These are phyloP conservation scores for Bombus pascuorum DNA, from an alignment of 1,140 invertebrate species.

Conservation along the genomic window DNA sequence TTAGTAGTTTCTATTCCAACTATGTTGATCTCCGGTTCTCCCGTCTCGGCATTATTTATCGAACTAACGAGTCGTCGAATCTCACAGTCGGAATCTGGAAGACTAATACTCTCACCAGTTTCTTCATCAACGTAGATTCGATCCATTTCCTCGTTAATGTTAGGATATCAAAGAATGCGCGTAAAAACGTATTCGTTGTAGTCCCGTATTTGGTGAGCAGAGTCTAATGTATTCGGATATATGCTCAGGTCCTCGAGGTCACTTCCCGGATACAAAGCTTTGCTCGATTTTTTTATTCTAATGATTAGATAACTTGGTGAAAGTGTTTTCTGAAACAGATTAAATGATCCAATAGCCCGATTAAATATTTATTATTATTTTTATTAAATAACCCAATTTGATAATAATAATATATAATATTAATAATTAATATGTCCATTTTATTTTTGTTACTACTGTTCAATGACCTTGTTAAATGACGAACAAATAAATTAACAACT, in stretches of 20 bases:
- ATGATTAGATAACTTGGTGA: constrained; percentile 20
- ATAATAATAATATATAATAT: no score
- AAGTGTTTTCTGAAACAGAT: constrained; percentile 21
- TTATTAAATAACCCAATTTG: neutral
- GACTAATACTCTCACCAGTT: constrained; percentile 73
- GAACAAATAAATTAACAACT: no score
- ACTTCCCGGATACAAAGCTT: constrained; percentile 71
- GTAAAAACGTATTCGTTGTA: neutral
- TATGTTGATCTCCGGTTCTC: constrained; percentile 73
- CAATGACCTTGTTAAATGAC: no score
- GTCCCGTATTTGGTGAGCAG: constrained; percentile 6
- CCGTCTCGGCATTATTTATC: constrained; percentile 75
- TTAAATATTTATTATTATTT: neutral
- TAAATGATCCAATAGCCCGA: neutral
- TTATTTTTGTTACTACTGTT: neutral
- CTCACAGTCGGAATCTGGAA: constrained; percentile 34
- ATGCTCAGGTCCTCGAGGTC: constrained; percentile 66
- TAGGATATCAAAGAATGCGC: neutral
- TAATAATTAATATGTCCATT: neutral
- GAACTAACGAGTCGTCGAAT: neutral
- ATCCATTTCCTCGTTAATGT: constrained; percentile 59
- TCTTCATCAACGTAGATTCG: constrained; percentile 72
- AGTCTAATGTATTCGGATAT: constrained; percentile 40
- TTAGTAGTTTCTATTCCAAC: constrained; percentile 3
- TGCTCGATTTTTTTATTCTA: constrained; percentile 56